A percentile compares a stretch with the other conserved stretches of the same genome.
These are phyloP conservation scores for Psittacula echo DNA, from an alignment of 2,797 vertebrate species.

Conservation along the genomic window DNA sequence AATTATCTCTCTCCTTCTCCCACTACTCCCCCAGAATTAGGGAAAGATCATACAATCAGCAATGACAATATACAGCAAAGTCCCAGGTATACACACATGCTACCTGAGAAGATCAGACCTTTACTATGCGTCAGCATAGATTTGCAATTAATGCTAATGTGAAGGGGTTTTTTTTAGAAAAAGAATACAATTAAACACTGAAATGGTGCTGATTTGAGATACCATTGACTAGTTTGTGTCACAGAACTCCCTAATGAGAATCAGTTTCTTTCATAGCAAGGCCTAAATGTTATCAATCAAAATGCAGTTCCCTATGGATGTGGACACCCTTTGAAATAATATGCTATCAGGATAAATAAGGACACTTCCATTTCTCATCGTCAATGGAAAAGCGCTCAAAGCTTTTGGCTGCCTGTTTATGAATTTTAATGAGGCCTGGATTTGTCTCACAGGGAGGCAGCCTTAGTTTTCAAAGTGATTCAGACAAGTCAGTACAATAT, in stretches of 20 bases:
- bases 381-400: conserved; percentile 33
- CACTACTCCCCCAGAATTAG: not conserved
- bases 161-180: not conserved
- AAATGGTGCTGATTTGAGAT: not conserved
- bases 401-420: conserved; percentile 48
- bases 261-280: not conserved
- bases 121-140: not conserved
- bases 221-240: not conserved
- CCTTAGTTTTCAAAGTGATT: conserved; percentile 60
- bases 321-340: conserved; percentile 41
- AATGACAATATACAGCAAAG: not conserved
- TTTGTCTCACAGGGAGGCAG: conserved; percentile 61
- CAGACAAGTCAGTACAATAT: conserved; percentile 62
- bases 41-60: not conserved
- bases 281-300: conserved; percentile 49
- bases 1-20: not conserved
- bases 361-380: conserved; percentile 15
- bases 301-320: conserved; percentile 11
- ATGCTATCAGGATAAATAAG: conserved; percentile 20
- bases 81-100: rapidly evolving
- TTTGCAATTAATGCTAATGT: not conserved
- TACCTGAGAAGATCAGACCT: not conserved
- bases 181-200: conserved; percentile 5
- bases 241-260: conserved; percentile 22
- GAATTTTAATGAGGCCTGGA: conserved; percentile 65